Evolutionary conservation across 2,113 vertebrate genomes (phyloP).

Genomic region (Capra hircus): DNA sequence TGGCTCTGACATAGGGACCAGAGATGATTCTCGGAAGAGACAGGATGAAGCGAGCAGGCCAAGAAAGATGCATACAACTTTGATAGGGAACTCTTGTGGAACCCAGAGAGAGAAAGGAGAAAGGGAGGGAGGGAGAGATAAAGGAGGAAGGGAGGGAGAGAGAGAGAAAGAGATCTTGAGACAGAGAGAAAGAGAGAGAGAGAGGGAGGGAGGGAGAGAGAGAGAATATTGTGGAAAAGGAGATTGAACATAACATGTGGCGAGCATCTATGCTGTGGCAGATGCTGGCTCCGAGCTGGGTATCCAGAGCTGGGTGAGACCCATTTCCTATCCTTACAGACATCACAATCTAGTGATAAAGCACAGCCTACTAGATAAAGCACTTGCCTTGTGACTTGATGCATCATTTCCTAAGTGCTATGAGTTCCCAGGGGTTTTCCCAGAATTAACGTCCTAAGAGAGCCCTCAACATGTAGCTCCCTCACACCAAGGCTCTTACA

Average conservation of each 20-base stretch:
- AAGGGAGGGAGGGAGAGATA: neutral
- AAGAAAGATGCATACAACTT: neutral
- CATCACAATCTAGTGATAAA: neutral
- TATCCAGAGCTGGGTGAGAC: neutral
- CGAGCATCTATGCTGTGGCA: neutral
- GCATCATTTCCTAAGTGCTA: too few relatives aligned
- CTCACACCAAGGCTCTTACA: neutral
- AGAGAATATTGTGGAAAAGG: neutral
- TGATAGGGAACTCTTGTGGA: neutral
- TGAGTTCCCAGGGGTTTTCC: neutral
- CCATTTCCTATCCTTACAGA: neutral
- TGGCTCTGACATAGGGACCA: neutral
- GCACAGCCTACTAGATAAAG: neutral
- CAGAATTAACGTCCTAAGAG: neutral
- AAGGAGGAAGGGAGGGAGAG: neutral
- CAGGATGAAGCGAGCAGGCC: neutral
- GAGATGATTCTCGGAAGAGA: neutral
- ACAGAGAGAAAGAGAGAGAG: rapidly evolving
- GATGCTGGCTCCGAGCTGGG: too few relatives aligned
- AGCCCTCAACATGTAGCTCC: neutral
- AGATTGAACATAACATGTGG: neutral
- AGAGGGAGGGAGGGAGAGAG: too few relatives aligned
- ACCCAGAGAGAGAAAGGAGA: neutral
- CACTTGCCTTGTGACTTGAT: neutral
- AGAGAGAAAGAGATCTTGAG: neutral